Evolutionary conservation across 92 coral and sea anemone genomes (phyloP), one percentile per base, ranked within the genome.

Genomic region (Actinernus sp.): DNA sequence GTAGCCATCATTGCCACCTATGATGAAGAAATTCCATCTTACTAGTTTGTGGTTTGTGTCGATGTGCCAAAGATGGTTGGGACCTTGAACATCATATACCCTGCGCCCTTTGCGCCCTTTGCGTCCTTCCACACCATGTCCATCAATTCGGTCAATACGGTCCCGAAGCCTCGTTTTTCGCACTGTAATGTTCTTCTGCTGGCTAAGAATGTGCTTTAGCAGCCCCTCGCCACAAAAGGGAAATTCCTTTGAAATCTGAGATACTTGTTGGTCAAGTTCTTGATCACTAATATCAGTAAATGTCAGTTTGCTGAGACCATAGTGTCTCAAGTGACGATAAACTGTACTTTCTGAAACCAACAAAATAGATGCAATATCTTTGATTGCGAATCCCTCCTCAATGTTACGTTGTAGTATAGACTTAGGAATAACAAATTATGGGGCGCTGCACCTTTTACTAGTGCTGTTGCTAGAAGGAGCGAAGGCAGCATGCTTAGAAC

Each of bases 211-310:
- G 9, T 74, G 74, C 65, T 47, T 81, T 3, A 54, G 21, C 71
- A 81, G 62, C 20, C 40, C 64, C 36, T 81, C 88, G 18, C 88
- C 88, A 73, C 81, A 81, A 39, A 62, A 81, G 16, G 87, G 87
- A 17, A 49, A 71, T 43, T 80, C 73, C 37, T 62, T 80, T n/a
- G 73, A 50, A 4, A 80, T 72, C 17, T 69, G 55, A 25, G 55
- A 36, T 28, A 68, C 41, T 24, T 48, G 31, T 19, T 29, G 46
- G 63, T 80, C 87, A 54, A 71, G 77, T 63, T 80, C 73, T 20
- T 61, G 49, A 50, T 82, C 81, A 26, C 63, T 38, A 31, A 80
- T 71, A 23, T 80, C 74, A 11, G 80, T 37, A 25, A 80, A 80
- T 12, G 51, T 40, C 20, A 61, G 73, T 63, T 30, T 71, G 74